Evolutionary conservation across 2,888 invertebrate species (phyloP), one percentile per base, ranked within the genome.

Genomic region (Rhopalosiphum nymphaeae): DNA sequence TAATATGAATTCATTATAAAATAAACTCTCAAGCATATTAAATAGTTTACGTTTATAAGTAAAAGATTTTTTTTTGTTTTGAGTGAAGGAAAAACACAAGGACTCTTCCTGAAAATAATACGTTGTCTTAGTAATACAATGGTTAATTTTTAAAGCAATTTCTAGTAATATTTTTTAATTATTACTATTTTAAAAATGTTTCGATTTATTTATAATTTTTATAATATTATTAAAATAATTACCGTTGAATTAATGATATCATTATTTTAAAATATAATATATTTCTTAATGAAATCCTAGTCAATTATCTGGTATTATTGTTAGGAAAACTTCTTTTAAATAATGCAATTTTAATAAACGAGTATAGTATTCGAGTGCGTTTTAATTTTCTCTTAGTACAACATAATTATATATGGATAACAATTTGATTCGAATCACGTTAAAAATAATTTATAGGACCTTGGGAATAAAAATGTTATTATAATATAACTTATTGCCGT

Each of bases 1-100:
- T 53, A 61, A 92, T 9, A 61, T 67, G 36, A 49, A 57, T n/a
- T 86, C 13, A 86, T 46, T 86, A 86, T 36, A 78, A 78, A 78
- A 78, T 36, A 36, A 78, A 78, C 67, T 78, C 36, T 21, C n/a
- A 78, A 36, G 67, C 67, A 36, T 36, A 78, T 78, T 78, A 78
- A 78, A 78, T 36, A 78, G 16, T 78, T 78, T 78, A 67, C 36
- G 2, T 36, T 78, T 36, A 78, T 36, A 21, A 7, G 36, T 36
- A 78, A 36, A 21, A 78, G 16, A 57, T 13, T 67, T 67, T 67
- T 78, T 29, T 78, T 36, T 36, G 21, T 78, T 36, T 78, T 78
- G 67, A 7, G 7, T 36, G 67, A 78, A 36, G 36, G 67, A 13
- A 78, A 78, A 36, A 78, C 67, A 36, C 67, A 78, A 78, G 67